Evolutionary conservation across 2,797 vertebrate genomes (phyloP).

Genomic region (Dryobates pubescens): DNA sequence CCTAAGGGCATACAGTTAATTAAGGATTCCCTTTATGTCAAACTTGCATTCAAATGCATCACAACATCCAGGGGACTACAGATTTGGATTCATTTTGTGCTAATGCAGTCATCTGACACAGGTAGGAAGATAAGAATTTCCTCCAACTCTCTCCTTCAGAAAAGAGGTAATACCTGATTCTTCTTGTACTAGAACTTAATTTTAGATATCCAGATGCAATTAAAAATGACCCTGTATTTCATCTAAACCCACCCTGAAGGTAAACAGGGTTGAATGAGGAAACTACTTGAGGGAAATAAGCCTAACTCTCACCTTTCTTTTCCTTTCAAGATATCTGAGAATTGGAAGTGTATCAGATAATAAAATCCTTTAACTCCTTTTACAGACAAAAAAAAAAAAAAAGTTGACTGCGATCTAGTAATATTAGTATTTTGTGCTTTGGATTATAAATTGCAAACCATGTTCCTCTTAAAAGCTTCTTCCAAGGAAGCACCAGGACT

Average conservation of each 20-base stretch:
- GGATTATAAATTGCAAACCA: not conserved
- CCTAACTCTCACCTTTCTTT: not conserved
- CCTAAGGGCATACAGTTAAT: not conserved
- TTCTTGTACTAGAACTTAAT: constrained; percentile 7
- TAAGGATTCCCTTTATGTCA: constrained; percentile 40
- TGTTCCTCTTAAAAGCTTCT: not conserved
- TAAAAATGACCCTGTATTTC: constrained; percentile 19
- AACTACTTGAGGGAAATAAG: not conserved
- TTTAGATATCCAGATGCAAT: constrained; percentile 23
- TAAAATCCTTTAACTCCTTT: not conserved
- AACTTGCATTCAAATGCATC: constrained; percentile 28
- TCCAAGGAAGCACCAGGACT: not conserved
- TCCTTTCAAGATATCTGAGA: not conserved
- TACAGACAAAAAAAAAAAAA: not conserved
- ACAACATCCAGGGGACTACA: constrained; percentile 1
- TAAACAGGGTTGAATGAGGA: not conserved
- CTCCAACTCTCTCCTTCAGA: constrained; percentile 3
- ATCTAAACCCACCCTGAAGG: not conserved
- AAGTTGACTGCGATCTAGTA: not conserved
- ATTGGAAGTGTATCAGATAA: not conserved
- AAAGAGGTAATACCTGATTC: not conserved
- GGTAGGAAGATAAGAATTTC: constrained; percentile 34
- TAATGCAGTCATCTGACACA: constrained; percentile 5
- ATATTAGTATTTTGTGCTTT: not conserved
- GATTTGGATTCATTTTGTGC: constrained; percentile 12